Percentiles rank a stretch among this genome's conserved stretches.
These are phyloP conservation scores for Dendrocincla fuliginosa DNA, from an alignment of 2,797 vertebrate genomes.

Conservation along the genomic window DNA sequence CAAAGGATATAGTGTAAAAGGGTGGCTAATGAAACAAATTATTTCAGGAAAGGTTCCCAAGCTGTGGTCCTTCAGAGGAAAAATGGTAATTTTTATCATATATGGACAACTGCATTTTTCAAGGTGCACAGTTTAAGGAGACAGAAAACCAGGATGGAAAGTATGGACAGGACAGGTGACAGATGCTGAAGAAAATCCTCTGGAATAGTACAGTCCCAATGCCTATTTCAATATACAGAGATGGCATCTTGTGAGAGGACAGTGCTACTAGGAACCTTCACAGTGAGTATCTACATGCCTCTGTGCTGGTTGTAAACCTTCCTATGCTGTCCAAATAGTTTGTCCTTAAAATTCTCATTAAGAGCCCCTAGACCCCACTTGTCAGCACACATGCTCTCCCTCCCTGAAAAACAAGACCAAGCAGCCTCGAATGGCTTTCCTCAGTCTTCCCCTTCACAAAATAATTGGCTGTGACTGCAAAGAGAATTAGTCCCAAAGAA, in stretches of 20 bases:
- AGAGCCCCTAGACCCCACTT: background rate
- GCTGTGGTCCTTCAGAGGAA: background rate
- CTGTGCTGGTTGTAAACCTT: background rate
- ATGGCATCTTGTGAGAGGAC: background rate
- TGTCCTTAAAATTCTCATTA: background rate
- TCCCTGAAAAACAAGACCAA: background rate
- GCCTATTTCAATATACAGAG: background rate
- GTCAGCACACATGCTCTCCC: background rate
- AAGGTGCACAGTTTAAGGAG: background rate
- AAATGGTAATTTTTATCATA: background rate
- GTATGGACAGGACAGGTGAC: fast-evolving
- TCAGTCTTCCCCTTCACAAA: background rate
- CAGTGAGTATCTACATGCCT: background rate
- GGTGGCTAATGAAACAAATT: background rate
- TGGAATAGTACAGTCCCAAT: background rate
- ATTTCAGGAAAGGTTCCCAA: background rate
- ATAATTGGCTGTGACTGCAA: background rate
- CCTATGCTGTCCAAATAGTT: background rate
- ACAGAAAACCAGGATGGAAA: background rate
- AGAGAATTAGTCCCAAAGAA: background rate
- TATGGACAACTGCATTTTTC: background rate
- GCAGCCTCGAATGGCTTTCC: background rate
- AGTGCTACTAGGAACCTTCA: background rate
- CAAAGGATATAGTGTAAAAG: background rate
- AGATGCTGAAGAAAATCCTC: background rate